Evolutionary conservation across 37 sponge, comb jelly and placozoan species (phyloP).

Genomic region (Hormiphora californensis): DNA sequence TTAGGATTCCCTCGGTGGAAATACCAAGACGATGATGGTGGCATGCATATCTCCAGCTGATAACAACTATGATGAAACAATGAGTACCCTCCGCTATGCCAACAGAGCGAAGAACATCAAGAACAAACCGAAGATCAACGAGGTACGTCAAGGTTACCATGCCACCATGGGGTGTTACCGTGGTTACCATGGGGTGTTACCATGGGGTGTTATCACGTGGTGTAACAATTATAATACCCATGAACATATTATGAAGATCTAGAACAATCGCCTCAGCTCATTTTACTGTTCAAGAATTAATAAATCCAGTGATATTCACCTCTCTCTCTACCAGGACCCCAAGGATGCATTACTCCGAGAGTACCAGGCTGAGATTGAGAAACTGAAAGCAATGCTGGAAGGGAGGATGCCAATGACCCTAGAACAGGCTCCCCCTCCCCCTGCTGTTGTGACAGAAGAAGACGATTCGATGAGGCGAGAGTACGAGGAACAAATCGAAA

Average conservation of each 20-base stretch:
- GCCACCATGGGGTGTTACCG: no score
- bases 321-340: constrained; percentile 61
- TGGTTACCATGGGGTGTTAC: no score
- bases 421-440: neutral
- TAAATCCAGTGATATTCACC: no score
- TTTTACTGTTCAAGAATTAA: no score
- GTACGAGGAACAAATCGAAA: constrained; percentile 72
- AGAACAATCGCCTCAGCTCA: no score
- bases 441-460: neutral
- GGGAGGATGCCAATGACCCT: constrained; percentile 55
- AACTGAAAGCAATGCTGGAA: constrained; percentile 77
- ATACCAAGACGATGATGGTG: constrained; percentile 98
- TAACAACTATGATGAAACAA: constrained; percentile 96
- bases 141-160: constrained; percentile 48
- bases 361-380: constrained; percentile 87
- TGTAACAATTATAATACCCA: no score
- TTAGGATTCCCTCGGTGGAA: constrained; percentile 71
- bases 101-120: constrained; percentile 97
- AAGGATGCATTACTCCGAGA: constrained; percentile 90
- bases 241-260: no score
- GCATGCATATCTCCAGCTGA: constrained; percentile 94
- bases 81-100: constrained; percentile 70
- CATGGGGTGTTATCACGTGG: no score
- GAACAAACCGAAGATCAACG: constrained; percentile 94
- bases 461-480: constrained; percentile 50